These are phyloP conservation scores for Pseudachorutes palmiensis DNA, from an alignment of 1,140 invertebrate genomes.

Conservation along the genomic window DNA sequence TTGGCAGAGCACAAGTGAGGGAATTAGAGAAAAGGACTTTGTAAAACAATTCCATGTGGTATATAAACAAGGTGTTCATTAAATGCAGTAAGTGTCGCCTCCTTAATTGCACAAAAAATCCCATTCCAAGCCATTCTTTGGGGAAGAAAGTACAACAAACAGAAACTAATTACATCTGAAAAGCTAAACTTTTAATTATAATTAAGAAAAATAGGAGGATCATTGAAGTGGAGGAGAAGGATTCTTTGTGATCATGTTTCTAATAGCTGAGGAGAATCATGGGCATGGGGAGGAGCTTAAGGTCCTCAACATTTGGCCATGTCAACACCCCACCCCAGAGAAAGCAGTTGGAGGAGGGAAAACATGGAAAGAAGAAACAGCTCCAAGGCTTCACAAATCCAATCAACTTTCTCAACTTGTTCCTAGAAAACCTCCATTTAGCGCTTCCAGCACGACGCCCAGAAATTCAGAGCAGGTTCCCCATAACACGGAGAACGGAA, in stretches of 20 bases:
- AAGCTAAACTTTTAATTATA: not conserved
- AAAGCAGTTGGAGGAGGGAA: not conserved
- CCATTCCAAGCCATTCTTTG: too few species aligned
- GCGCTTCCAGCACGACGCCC: not conserved
- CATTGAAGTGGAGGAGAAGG: too few species aligned
- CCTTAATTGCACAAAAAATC: too few species aligned
- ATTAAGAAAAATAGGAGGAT: conserved; percentile 2
- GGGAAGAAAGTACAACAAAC: too few species aligned
- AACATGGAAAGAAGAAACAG: not conserved
- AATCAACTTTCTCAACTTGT: conserved; percentile 8
- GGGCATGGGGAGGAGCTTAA: not conserved
- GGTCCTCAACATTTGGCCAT: not conserved
- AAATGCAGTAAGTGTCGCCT: too few species aligned
- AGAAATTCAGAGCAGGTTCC: not conserved
- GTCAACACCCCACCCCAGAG: not conserved
- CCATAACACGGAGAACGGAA: not conserved
- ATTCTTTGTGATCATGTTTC: too few species aligned
- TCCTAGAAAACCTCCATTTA: conserved; percentile 6
- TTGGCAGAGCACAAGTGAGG: too few species aligned
- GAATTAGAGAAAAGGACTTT: too few species aligned
- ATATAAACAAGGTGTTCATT: too few species aligned
- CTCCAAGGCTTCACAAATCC: conserved; percentile 3
- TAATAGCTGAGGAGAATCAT: not conserved
- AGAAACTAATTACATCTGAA: too few species aligned
- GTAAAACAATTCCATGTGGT: too few species aligned